Conservation (phyloP, 2,113 vertebrate species). For the Trinectes maculatus region DNA sequence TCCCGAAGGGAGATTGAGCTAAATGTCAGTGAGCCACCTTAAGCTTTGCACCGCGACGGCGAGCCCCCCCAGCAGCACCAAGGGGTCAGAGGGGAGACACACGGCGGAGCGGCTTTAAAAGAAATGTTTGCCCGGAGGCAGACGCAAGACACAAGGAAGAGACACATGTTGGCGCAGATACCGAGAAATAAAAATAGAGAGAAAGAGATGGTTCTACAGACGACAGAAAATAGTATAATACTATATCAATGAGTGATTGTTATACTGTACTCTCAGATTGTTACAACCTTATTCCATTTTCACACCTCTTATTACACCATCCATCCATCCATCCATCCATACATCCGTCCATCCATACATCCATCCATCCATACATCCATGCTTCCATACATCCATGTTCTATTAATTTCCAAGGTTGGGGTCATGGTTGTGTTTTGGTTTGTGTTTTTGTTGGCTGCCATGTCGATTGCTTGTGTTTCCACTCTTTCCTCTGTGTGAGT, state of each 20-base stretch:
- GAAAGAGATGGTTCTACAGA: neutral
- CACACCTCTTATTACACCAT: too few relatives aligned
- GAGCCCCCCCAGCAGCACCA: constrained; percentile 32
- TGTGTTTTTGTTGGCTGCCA: too few relatives aligned
- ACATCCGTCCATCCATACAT: neutral
- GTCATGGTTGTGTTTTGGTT: too few relatives aligned
- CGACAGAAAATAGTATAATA: too few relatives aligned
- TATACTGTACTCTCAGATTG: neutral
- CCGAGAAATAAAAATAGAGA: neutral
- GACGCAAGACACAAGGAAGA: neutral
- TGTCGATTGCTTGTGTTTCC: too few relatives aligned
- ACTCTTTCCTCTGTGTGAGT: too few relatives aligned
- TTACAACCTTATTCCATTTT: neutral
- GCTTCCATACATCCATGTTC: too few relatives aligned
- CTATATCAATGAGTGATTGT: too few relatives aligned
- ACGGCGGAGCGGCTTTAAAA: constrained; percentile 30
- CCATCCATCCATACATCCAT: too few relatives aligned
- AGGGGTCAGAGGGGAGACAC: constrained; percentile 50
- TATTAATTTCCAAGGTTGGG: too few relatives aligned
- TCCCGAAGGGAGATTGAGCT: constrained; percentile 75
- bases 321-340: neutral
- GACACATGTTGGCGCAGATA: neutral
- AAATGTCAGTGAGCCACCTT: constrained; percentile 82
- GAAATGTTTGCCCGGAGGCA: neutral
- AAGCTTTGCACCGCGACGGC: constrained; percentile 57